Evolutionary conservation across 2,888 invertebrate species (phyloP).

Genomic region (Leptopterna dolabrata): DNA sequence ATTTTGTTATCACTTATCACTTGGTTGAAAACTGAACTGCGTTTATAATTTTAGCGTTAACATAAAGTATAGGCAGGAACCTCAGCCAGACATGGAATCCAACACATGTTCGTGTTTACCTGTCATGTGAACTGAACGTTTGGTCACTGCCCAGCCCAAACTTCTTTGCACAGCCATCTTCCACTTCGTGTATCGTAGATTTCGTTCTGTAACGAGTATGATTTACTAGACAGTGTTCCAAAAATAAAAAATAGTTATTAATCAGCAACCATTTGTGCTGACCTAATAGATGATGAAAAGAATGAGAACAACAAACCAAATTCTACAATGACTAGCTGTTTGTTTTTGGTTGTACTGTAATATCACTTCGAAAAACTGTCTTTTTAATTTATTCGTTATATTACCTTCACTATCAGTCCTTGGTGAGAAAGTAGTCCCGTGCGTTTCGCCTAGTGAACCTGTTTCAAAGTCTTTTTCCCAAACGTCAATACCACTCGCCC

Average conservation of each 20-base stretch:
- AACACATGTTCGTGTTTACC: constrained; percentile 69
- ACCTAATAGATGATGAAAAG: not conserved
- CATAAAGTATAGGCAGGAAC: not conserved
- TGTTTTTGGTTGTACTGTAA: no score
- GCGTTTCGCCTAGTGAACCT: constrained; percentile 22
- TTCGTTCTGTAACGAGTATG: constrained; percentile 74
- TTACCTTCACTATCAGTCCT: constrained; percentile 54
- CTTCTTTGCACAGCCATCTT: constrained; percentile 94
- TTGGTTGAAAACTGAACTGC: no score
- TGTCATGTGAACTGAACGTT: constrained; percentile 82
- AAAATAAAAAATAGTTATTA: no score
- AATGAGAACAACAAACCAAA: not conserved
- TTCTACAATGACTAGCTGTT: no score
- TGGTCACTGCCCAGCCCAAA: constrained; percentile 86
- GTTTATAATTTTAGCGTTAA: no score
- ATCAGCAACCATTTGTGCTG: not conserved
- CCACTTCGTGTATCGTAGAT: constrained; percentile 89
- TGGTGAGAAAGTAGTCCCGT: constrained; percentile 56
- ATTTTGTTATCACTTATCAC: no score
- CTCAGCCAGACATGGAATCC: constrained; percentile 16
- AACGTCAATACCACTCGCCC: constrained; percentile 78
- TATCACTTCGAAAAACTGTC: no score
- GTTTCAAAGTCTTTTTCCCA: constrained; percentile 69
- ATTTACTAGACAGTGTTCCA: constrained; percentile 26
- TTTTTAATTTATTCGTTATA: no score